A percentile compares a stretch with the other conserved stretches of the same genome.
Evolutionary conservation across 1,140 invertebrate genomes (phyloP).

Genomic region (Drosophila erecta): DNA sequence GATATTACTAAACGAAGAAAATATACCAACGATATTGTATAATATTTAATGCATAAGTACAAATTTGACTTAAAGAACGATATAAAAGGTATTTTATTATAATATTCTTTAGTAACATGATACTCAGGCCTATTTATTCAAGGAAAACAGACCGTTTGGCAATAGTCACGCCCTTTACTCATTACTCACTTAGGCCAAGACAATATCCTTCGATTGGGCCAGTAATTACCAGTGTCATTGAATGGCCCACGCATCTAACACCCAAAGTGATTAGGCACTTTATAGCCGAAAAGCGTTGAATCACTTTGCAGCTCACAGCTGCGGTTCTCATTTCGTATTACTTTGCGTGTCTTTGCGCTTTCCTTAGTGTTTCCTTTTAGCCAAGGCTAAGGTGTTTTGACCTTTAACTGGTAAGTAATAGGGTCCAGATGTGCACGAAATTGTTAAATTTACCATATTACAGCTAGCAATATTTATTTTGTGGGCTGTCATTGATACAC

Average conservation of each 20-base stretch:
- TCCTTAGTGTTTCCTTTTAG: constrained; percentile 21
- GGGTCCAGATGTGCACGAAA: background rate
- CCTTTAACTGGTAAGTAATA: constrained; percentile 19
- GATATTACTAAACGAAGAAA: too few species aligned
- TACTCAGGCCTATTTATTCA: constrained; percentile 49
- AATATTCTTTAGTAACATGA: background rate
- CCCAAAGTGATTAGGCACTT: constrained; percentile 63
- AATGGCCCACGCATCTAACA: constrained; percentile 46
- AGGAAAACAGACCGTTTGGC: background rate
- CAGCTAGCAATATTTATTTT: background rate
- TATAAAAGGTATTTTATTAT: too few species aligned
- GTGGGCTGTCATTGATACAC: background rate
- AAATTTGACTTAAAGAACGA: too few species aligned
- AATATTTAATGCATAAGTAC: too few species aligned
- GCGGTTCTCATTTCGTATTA: constrained; percentile 30
- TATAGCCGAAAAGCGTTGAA: constrained; percentile 52
- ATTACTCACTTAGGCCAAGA: constrained; percentile 39
- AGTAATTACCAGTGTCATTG: constrained; percentile 50
- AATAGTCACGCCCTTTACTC: constrained; percentile 30
- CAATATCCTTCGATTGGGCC: constrained; percentile 39
- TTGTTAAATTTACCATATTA: background rate
- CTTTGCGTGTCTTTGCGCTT: constrained; percentile 53
- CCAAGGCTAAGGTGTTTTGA: constrained; percentile 32
- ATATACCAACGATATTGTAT: too few species aligned
- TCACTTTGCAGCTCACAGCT: constrained; percentile 58